Evolutionary conservation across 1,140 invertebrate genomes (phyloP).

Genomic region (Physella acuta): DNA sequence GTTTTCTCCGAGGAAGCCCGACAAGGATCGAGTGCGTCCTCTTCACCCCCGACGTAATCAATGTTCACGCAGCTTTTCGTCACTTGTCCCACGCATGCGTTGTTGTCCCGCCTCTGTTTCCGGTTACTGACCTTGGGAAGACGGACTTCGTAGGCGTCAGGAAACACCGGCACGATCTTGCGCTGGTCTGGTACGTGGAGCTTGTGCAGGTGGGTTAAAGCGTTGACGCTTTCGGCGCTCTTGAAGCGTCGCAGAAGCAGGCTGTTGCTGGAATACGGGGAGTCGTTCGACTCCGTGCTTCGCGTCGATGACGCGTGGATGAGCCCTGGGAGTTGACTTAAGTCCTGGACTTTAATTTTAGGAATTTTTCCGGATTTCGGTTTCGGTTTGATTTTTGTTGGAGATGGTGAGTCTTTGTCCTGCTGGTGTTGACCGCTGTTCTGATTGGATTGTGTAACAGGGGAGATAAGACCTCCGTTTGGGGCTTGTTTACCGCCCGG

Average conservation of each 20-base stretch:
- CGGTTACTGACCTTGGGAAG: neutral
- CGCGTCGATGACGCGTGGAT: neutral
- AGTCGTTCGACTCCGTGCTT: neutral
- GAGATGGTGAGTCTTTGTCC: neutral
- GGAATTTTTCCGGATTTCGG: neutral
- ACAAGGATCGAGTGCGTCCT: neutral
- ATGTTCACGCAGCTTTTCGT: constrained; percentile 3
- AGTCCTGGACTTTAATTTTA: constrained; percentile 14
- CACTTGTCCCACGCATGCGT: neutral
- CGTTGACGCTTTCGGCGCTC: constrained; percentile 14
- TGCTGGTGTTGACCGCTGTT: neutral
- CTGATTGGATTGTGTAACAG: neutral
- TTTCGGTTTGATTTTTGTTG: neutral
- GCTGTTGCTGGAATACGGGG: constrained; percentile 3
- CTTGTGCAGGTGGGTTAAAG: neutral
- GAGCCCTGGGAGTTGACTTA: neutral
- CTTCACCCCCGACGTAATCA: neutral
- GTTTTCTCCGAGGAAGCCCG: neutral
- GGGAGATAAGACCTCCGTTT: too few relatives aligned
- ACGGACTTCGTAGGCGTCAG: neutral
- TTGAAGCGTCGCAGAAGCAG: constrained; percentile 5
- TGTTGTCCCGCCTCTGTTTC: neutral
- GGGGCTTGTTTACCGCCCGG: too few relatives aligned
- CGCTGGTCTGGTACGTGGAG: neutral
- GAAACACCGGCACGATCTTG: neutral